Conservation (phyloP, 2,888 invertebrate species). For the Drosophila mimetica region DNA sequence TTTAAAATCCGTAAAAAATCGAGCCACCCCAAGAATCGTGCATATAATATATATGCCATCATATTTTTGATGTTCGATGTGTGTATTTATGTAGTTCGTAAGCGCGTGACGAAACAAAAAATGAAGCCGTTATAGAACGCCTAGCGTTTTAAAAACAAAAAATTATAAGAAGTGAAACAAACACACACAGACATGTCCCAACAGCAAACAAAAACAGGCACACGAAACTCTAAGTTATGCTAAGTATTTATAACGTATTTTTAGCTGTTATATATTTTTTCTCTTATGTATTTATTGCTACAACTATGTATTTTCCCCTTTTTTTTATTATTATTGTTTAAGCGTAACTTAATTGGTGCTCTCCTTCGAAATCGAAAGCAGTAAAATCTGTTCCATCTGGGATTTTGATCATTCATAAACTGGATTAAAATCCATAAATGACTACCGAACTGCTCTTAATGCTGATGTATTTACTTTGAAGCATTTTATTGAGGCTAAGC, state of each 20-base stretch:
- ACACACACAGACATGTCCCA: constrained; percentile 14
- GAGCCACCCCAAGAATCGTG: constrained; percentile 20
- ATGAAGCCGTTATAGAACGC: constrained; percentile 72
- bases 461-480: constrained; percentile 47
- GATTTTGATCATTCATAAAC: not conserved
- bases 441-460: constrained; percentile 30
- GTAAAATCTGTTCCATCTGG: constrained; percentile 3
- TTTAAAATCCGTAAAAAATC: not conserved
- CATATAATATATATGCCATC: constrained; percentile 56
- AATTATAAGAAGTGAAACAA: constrained; percentile 15
- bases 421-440: not conserved
- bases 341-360: constrained; percentile 74
- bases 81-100: constrained; percentile 78
- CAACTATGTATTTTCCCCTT: constrained; percentile 13
- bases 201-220: constrained; percentile 20
- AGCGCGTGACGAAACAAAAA: constrained; percentile 52
- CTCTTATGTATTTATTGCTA: constrained; percentile 37
- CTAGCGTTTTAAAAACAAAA: constrained; percentile 75
- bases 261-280: constrained; percentile 48
- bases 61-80: constrained; percentile 80
- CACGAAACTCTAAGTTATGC: constrained; percentile 43
- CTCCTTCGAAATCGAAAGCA: constrained; percentile 51
- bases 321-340: constrained; percentile 59
- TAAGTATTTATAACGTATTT: constrained; percentile 49
- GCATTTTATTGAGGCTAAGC: constrained; percentile 54